Conservation (phyloP, 2,888 invertebrate genomes). For the Xylophagus ater region DNA sequence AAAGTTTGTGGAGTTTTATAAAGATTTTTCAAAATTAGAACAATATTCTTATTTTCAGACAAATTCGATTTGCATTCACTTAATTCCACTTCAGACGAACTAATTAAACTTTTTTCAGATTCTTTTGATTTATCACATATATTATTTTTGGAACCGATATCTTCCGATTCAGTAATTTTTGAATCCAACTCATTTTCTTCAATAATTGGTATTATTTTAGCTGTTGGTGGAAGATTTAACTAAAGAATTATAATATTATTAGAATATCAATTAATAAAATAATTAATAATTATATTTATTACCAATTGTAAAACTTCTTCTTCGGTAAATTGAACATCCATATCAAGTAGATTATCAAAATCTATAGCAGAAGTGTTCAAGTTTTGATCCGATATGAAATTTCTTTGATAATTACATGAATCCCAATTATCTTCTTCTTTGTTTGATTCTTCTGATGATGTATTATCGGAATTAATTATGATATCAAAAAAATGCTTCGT, state of each 20-base stretch:
- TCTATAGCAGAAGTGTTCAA: background rate
- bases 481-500: conserved; percentile 12
- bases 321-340: conserved; percentile 13
- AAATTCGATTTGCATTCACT: too few species aligned
- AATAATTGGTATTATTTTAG: conserved; percentile 7
- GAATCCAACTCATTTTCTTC: too few species aligned
- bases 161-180: too few species aligned
- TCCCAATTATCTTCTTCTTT: conserved; percentile 13
- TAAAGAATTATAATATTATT: conserved; percentile 2
- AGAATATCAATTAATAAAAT: background rate
- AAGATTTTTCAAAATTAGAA: conserved; percentile 18
- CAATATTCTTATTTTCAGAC: too few species aligned
- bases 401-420: conserved; percentile 8
- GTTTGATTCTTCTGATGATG: background rate
- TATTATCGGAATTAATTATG: background rate
- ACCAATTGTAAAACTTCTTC: conserved; percentile 11
- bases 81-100: too few species aligned
- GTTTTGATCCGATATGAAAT: background rate
- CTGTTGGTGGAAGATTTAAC: conserved; percentile 14
- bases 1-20: conserved; percentile 23
- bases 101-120: too few species aligned
- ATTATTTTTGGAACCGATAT: too few species aligned
- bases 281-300: background rate
- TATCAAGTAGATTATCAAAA: conserved; percentile 1
- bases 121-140: too few species aligned